phyloP scores from a whole-genome alignment of 2,113 vertebrate species.

The Progne subis region DNA sequence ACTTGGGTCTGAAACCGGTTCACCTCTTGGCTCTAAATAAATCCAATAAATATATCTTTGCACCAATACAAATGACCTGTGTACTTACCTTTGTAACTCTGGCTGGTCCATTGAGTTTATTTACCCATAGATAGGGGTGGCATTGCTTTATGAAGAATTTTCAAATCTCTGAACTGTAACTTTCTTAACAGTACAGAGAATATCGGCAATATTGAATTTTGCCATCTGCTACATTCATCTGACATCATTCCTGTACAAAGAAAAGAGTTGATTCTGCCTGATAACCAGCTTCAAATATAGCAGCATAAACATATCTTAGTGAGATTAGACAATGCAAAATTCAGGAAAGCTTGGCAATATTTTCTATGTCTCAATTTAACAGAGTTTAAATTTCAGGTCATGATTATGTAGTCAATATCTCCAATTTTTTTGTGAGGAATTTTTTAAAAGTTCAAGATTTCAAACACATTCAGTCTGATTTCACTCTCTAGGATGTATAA shows the following conservation, averaged over 20 bases:
- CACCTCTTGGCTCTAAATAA: not conserved
- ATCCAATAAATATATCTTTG: not conserved
- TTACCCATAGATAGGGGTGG: not conserved
- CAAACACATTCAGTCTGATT: not conserved
- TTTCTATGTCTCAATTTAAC: not conserved
- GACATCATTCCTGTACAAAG: not conserved
- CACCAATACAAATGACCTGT: accelerated
- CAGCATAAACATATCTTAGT: not conserved
- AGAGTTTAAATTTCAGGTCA: not conserved
- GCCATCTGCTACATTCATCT: not conserved
- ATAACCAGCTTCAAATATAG: not conserved
- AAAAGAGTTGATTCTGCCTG: not conserved
- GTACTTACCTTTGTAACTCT: not conserved
- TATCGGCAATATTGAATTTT: not conserved
- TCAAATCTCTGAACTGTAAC: not conserved
- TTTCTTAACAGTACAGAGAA: not conserved
- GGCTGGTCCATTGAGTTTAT: not conserved
- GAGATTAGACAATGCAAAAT: not conserved
- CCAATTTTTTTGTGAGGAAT: not conserved
- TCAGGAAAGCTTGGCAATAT: not conserved
- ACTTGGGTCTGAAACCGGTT: not conserved
- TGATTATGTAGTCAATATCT: not conserved
- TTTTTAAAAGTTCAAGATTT: not conserved
- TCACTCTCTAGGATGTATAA: not conserved
- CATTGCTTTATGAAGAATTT: not conserved